A percentile compares a stretch with the other conserved stretches of the same genome.
Evolutionary conservation across 2,797 vertebrate genomes (phyloP).

Genomic region (Florisuga fusca): DNA sequence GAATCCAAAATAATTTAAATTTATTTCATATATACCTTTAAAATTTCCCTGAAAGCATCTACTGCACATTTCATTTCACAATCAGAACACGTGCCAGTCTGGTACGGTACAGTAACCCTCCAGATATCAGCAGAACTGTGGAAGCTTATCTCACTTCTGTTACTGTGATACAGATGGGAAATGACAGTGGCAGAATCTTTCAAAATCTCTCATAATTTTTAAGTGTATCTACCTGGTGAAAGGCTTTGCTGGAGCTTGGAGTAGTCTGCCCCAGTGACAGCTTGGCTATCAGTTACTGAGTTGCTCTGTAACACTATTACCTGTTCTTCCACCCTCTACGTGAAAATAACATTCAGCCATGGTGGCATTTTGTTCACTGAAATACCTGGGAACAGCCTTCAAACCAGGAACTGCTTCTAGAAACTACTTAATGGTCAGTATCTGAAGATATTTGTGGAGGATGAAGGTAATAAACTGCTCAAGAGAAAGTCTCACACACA

Average conservation of each 20-base stretch:
- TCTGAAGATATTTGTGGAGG: neutral
- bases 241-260: neutral
- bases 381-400: neutral
- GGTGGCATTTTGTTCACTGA: rapidly evolving
- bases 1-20: neutral
- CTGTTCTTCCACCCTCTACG: neutral
- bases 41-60: neutral
- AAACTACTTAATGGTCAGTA: neutral
- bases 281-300: neutral
- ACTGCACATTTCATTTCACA: neutral
- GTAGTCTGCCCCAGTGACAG: neutral
- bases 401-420: neutral
- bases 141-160: neutral
- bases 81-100: neutral
- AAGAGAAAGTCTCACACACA: neutral
- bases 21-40: neutral
- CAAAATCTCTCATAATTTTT: neutral
- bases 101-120: neutral
- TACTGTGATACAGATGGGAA: neutral
- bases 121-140: neutral
- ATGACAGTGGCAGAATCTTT: neutral
- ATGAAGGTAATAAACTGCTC: neutral
- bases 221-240: neutral
- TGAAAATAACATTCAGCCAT: neutral
- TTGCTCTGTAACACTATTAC: neutral